Evolutionary conservation across 2,888 invertebrate species (phyloP).

Genomic region (Brenthis daphne): DNA sequence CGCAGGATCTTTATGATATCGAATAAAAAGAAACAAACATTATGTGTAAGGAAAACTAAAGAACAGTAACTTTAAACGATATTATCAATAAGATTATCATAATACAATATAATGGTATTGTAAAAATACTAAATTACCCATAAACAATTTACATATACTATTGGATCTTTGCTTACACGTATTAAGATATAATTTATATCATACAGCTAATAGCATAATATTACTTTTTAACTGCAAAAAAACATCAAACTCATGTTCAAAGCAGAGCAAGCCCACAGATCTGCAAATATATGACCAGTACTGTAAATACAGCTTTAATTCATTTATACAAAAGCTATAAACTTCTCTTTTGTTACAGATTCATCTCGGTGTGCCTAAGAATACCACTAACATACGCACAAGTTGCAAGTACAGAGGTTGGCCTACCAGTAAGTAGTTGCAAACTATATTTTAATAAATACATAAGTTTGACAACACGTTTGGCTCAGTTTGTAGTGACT

Average conservation of each 20-base stretch:
- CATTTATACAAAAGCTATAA: conserved; percentile 11
- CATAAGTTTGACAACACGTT: too few relatives aligned
- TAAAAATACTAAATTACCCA: too few relatives aligned
- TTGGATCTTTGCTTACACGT: not conserved
- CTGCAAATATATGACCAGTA: not conserved
- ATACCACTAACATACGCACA: conserved; percentile 60
- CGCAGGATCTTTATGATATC: too few relatives aligned
- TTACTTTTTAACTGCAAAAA: too few relatives aligned
- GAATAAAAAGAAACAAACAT: too few relatives aligned
- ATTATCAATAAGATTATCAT: too few relatives aligned
- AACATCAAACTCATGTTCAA: not conserved
- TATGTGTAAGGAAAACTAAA: too few relatives aligned
- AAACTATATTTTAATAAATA: not conserved
- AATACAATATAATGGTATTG: too few relatives aligned
- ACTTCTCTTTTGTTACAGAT: conserved; percentile 61
- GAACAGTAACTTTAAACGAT: too few relatives aligned
- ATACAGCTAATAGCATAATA: too few relatives aligned
- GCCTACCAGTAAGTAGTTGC: conserved; percentile 59
- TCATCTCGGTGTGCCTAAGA: conserved; percentile 57
- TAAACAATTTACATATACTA: not conserved
- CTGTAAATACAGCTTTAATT: not conserved
- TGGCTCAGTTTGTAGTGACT: too few relatives aligned
- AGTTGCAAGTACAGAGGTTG: conserved; percentile 60
- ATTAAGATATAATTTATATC: too few relatives aligned
- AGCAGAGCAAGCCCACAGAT: conserved; percentile 17